Evolutionary conservation across 2,113 vertebrate genomes (phyloP), one percentile per base, ranked within the genome.

Genomic region (Leiothrix lutea): DNA sequence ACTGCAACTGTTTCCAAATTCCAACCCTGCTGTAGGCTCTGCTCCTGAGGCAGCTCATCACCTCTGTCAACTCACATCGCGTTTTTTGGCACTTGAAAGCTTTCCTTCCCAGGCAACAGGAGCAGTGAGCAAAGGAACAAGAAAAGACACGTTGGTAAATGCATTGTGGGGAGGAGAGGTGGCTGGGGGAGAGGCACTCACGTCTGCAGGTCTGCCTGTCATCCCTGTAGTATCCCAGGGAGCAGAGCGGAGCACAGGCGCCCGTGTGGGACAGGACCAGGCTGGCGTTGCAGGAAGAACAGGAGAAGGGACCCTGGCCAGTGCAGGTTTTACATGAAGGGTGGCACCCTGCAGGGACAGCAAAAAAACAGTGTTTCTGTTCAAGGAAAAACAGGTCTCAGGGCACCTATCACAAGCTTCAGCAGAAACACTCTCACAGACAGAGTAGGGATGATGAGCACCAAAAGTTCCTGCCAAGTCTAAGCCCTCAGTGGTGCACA

Each of bases 291-390:
- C 99, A 99, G 40, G 99, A 98, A 6, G 98, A 98, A 36, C 99
- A 99, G 70, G 98, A 96, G 9, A 88, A 97, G 29, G 98, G 98
- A 11, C 98, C 98, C 56, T 65, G 67, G 1, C 97, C 97, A 2
- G 77, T 97, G 97, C 99, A 99, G 70, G 97, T 96, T 42, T 96
- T 98, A 91, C 99, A 99, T 0, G 99, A 99, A 17, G 96, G 70
- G 93, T 99, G 99, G 91, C 99, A 99, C 80, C 81, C 99, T 99
- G 96, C 64, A 95, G 81, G 31, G 53, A 89, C 61, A 94, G 58
- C 54, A 92, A 73, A 48, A 47, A 91, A 70, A 8, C 60, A 36
- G 81, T 3, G 29, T 28, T 87, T 54, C 16, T 61, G 11, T 23
- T 54, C 28, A 48, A 28, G 35, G 31, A 60, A 51, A 73, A 77